A percentile compares a stretch with the other conserved stretches of the same genome.
phyloP scores from a whole-genome alignment of 92 coral and sea anemone genomes.

The Muricea muricata region DNA sequence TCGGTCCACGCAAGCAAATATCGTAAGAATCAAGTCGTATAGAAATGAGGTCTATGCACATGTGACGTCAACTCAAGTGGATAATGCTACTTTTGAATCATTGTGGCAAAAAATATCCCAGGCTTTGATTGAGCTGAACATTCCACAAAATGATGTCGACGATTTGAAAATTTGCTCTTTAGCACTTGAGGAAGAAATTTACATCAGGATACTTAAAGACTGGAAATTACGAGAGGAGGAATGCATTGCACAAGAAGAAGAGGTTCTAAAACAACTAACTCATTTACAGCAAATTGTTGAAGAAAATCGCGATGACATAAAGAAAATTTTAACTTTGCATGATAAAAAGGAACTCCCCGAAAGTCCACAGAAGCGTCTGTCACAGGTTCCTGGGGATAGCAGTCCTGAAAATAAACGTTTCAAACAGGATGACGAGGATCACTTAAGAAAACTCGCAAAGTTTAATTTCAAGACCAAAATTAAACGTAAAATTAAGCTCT shows the following conservation, averaged over 20 bases:
- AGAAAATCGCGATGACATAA: background rate
- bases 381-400: no score
- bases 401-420: background rate
- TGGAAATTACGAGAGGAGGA: background rate
- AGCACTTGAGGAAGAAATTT: background rate
- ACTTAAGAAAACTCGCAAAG: background rate
- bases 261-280: no score
- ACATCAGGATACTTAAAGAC: background rate
- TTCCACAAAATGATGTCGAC: background rate
- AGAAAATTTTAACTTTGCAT: background rate
- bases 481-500: background rate
- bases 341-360: no score
- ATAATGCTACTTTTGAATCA: background rate
- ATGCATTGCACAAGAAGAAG: no score
- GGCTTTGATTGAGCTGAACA: background rate
- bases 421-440: background rate
- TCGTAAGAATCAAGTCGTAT: background rate
- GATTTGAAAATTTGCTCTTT: background rate
- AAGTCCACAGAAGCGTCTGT: no score
- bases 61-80: background rate
- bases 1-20: background rate
- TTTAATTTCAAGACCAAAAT: background rate
- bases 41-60: slow-evolving; percentile 9
- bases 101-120: background rate
- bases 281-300: background rate